Evolutionary conservation across 2,113 vertebrate genomes (phyloP), one percentile per base, ranked within the genome.

Genomic region (Rhegmatorhina hoffmannsi): DNA sequence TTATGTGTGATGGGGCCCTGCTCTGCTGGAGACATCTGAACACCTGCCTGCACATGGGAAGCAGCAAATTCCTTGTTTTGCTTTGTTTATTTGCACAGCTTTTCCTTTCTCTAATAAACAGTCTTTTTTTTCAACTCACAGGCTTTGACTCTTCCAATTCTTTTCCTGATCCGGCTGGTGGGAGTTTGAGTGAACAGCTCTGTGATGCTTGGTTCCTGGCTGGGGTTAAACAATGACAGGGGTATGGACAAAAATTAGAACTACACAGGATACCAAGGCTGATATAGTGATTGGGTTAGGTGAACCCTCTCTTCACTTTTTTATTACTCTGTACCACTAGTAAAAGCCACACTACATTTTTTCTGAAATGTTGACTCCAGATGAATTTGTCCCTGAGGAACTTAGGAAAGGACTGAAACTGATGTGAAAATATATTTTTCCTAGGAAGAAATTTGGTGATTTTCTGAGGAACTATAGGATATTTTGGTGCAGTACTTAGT

Each of bases 171-270:
- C 14, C 47, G 34, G 8, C 17, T 60, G 12, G 7, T 63, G 17
- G 18, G 14, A 9, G 5, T 26, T 23, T 26, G 40, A 84, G 17
- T 0, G 0, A 76, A 26, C 25, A 69, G 34, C 25, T 77, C 11
- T 0, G 0, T 43, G 43, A 8, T 43, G 14, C 31, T 63, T 56
- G 56, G 47, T 34, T 62, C 15, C 7, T 79, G 47, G n/a, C 13
- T 55, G 17, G n/a, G 25, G 29, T n/a, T 34, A 55, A 68, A 21
- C 10, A 40, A 55, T 29, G 29, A 31, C 16, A 60, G 38, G 13
- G 31, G 25, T 8, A 34, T 18, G 33, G 46, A 34, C 6, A 63
- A 83, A 73, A 50, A 7, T 8, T 73, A 31, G 40, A 62, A 12
- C 15, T 26, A 53, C 20, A 59, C 8, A 50, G 28, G 14, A 55